Conservation (phyloP, 1,140 invertebrate species). For the Elymnias hypermnestra region DNA sequence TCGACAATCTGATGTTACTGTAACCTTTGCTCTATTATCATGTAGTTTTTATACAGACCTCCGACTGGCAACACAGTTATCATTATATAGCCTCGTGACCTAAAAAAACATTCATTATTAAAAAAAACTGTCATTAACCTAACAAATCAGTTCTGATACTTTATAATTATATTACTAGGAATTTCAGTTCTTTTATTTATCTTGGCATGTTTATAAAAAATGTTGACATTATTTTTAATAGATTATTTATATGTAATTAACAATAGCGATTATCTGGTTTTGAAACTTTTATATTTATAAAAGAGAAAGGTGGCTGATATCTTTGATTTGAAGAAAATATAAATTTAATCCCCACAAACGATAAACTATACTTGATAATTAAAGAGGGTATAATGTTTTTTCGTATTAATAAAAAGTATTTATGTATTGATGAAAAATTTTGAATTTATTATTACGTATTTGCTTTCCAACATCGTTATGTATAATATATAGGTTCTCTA, state of each 20-base stretch:
- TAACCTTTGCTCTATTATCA: conserved; percentile 68
- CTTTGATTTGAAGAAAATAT: no score
- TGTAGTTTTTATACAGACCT: conserved; percentile 53
- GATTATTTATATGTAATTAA: conserved; percentile 9
- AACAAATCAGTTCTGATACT: conserved; percentile 2
- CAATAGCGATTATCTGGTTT: background rate
- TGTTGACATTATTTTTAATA: conserved; percentile 5
- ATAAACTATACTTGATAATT: no score
- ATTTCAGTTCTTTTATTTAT: background rate
- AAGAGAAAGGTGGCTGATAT: no score
- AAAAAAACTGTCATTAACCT: conserved; percentile 19
- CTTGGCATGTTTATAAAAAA: background rate
- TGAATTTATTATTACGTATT: no score
- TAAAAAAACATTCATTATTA: conserved; percentile 50
- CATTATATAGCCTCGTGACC: conserved; percentile 61
- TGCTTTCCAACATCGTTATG: no score
- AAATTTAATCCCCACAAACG: no score
- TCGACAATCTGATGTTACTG: conserved; percentile 61
- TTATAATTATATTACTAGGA: background rate
- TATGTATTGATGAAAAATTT: no score
- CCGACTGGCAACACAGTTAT: conserved; percentile 57
- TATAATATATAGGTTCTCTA: no score
- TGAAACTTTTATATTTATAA: no score
- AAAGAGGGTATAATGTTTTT: no score
- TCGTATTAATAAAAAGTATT: no score